Conservation (phyloP, 2,797 vertebrate genomes). For the Clarias fuscus region DNA sequence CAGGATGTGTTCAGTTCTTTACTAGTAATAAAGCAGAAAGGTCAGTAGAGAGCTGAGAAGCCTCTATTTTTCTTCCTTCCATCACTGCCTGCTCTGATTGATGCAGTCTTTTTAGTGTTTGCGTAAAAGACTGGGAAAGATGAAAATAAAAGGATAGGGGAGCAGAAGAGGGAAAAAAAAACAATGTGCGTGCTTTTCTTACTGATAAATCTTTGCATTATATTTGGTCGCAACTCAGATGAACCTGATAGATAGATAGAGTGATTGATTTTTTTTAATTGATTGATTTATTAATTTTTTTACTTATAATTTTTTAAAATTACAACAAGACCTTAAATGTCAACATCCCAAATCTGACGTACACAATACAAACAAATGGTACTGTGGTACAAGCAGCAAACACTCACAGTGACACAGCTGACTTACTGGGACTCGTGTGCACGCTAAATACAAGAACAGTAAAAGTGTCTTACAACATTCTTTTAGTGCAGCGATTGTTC, state of each 20-base stretch:
- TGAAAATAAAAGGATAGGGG: neutral
- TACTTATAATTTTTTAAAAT: neutral
- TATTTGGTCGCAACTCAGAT: neutral
- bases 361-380: neutral
- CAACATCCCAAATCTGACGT: neutral
- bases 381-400: too few relatives aligned
- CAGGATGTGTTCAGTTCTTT: conserved; percentile 48
- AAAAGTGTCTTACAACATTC: too few relatives aligned
- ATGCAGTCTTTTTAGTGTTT: neutral
- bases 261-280: too few relatives aligned
- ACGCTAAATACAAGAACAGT: too few relatives aligned
- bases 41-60: conserved; percentile 38
- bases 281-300: neutral
- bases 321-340: neutral
- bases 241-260: neutral
- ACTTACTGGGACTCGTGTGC: too few relatives aligned
- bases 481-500: too few relatives aligned
- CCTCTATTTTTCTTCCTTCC: conserved; percentile 15
- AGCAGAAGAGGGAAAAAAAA: neutral
- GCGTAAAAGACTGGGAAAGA: neutral
- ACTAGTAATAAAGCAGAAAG: conserved; percentile 43
- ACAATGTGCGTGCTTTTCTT: neutral
- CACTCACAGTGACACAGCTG: too few relatives aligned
- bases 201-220: neutral
- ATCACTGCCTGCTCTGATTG: conserved; percentile 14